Evolutionary conservation across 2,113 vertebrate genomes (phyloP).

Genomic region (Hippoglossus stenolepis): DNA sequence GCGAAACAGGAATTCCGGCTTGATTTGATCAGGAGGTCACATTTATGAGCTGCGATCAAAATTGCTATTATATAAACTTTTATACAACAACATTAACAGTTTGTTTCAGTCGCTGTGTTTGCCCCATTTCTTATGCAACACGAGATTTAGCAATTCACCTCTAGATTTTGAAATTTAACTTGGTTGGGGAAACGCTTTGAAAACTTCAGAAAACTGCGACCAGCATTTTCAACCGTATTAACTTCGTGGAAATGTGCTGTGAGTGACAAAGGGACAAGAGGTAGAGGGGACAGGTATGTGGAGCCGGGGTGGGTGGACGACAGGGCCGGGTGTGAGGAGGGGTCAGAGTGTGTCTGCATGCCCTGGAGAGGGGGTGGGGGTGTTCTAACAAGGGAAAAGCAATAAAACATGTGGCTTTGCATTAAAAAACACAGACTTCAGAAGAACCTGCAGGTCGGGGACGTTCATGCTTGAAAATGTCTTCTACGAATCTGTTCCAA

Average conservation of each 20-base stretch:
- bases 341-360: conserved; percentile 47
- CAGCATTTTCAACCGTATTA: neutral
- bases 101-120: no score
- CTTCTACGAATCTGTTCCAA: neutral
- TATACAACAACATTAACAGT: no score
- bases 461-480: neutral
- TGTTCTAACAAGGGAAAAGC: conserved; percentile 58
- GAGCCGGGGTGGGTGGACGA: conserved; percentile 17
- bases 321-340: neutral
- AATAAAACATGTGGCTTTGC: conserved; percentile 69
- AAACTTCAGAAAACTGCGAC: neutral
- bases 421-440: conserved; percentile 69
- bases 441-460: conserved; percentile 12
- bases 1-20: neutral
- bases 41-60: no score
- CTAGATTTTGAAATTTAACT: neutral
- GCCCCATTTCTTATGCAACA: neutral
- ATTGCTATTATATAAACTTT: no score
- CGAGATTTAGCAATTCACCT: neutral
- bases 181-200: neutral
- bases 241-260: neutral
- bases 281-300: conserved; percentile 61
- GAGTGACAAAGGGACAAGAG: neutral
- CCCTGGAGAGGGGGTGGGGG: conserved; percentile 1
- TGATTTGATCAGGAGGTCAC: neutral